Evolutionary conservation across 1,140 invertebrate species (phyloP).

Genomic region (Drosophila bocqueti): DNA sequence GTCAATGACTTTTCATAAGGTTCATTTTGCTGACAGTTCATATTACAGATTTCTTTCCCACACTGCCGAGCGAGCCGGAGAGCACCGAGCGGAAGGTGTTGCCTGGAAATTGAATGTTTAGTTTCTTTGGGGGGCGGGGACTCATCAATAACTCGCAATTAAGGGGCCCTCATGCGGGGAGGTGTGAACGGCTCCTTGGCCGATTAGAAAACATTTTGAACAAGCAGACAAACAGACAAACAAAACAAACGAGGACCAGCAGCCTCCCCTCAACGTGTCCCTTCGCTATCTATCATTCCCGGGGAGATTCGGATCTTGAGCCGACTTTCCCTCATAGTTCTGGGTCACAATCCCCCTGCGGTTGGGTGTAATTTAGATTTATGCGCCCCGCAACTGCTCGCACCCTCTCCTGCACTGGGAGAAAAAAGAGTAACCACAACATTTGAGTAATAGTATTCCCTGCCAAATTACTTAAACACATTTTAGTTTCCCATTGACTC

Average conservation of each 20-base stretch:
- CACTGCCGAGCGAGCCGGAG: not conserved
- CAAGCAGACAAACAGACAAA: conserved; percentile 52
- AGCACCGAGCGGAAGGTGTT: conserved; percentile 3
- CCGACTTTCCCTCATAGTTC: conserved; percentile 51
- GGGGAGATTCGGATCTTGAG: conserved; percentile 64
- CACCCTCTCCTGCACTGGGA: conserved; percentile 15
- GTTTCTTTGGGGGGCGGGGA: conserved; percentile 4
- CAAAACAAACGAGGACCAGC: conserved; percentile 44
- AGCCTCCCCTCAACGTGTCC: conserved; percentile 19
- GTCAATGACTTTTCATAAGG: conserved; percentile 72
- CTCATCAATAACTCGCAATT: conserved; percentile 74
- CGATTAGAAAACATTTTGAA: conserved; percentile 64
- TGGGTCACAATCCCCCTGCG: conserved; percentile 59
- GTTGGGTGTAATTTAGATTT: conserved; percentile 76
- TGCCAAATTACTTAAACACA: too few species aligned
- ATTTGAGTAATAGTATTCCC: not conserved
- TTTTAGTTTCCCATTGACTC: not conserved
- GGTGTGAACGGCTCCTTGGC: conserved; percentile 51
- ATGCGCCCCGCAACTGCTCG: conserved; percentile 40
- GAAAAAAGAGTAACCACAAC: not conserved
- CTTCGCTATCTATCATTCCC: conserved; percentile 31
- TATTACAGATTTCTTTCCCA: conserved; percentile 48
- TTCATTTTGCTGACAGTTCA: conserved; percentile 68
- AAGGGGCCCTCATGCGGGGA: conserved; percentile 42
- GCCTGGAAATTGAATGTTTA: conserved; percentile 51